These are phyloP conservation scores for Pongo abelii DNA, from an alignment of 2,113 vertebrate genomes.

Conservation along the genomic window DNA sequence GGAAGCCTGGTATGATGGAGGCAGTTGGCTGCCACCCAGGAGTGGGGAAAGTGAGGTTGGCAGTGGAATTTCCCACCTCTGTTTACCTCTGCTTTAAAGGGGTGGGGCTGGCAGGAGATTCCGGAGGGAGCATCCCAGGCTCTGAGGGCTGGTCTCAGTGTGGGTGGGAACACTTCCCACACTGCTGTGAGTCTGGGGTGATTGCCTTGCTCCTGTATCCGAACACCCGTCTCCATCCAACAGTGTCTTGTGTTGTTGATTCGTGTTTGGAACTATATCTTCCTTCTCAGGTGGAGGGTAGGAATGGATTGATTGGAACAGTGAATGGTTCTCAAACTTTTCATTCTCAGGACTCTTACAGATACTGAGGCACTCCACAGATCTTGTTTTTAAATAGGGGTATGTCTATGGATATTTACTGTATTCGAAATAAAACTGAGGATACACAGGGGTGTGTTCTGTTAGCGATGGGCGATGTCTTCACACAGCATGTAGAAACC, in stretches of 20 bases:
- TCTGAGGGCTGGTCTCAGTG: neutral
- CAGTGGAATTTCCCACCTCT: neutral
- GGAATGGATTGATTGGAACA: neutral
- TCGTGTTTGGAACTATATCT: neutral
- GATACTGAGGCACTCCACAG: neutral
- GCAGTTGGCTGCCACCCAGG: neutral
- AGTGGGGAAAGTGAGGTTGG: neutral
- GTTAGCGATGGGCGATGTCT: rapidly evolving
- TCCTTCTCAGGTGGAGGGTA: rapidly evolving
- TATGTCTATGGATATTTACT: neutral
- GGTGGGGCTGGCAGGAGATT: neutral
- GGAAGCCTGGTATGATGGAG: neutral
- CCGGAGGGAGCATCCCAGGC: neutral
- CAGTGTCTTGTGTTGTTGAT: neutral
- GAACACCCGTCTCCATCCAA: rapidly evolving
- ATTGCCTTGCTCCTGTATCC: neutral
- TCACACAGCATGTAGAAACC: neutral
- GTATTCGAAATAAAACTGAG: neutral
- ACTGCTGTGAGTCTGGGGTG: neutral
- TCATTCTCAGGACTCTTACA: neutral
- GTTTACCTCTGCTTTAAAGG: neutral
- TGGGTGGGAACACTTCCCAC: rapidly evolving
- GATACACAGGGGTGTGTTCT: too few relatives aligned
- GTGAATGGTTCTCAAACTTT: neutral
- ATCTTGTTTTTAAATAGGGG: neutral